These are phyloP conservation scores for Dreissena polymorpha DNA, from an alignment of 1,140 invertebrate species.

Conservation along the genomic window DNA sequence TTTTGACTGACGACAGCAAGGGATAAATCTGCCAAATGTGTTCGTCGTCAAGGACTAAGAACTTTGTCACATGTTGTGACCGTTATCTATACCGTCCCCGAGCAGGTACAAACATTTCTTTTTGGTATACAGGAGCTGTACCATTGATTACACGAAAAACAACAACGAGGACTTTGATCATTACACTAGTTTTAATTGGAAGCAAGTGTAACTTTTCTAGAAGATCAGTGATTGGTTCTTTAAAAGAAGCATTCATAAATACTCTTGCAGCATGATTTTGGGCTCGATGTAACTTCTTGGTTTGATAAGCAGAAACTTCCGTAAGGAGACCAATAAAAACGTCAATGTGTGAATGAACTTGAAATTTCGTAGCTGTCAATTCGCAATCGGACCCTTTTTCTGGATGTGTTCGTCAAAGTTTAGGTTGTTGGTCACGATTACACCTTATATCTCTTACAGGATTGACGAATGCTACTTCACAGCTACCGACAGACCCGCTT, in stretches of 20 bases:
- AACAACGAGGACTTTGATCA: constrained; percentile 17
- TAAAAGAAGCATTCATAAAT: no score
- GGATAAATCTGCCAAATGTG: neutral
- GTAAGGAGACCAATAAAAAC: constrained; percentile 2
- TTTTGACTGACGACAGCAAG: neutral
- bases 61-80: neutral
- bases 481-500: neutral
- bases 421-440: neutral
- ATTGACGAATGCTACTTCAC: neutral
- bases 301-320: constrained; percentile 3
- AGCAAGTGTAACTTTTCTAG: no score
- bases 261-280: constrained; percentile 25
- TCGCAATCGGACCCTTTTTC: neutral
- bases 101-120: constrained; percentile 14
- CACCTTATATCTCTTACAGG: neutral
- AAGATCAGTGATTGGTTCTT: no score
- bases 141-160: constrained; percentile 10
- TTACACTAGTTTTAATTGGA: neutral
- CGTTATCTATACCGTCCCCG: neutral
- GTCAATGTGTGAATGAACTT: constrained; percentile 13
- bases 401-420: neutral
- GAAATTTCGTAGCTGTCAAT: constrained; percentile 5
- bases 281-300: neutral
- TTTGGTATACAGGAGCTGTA: constrained; percentile 10
- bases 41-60: constrained; percentile 3